Conservation (phyloP, 2,797 vertebrate species). For the Oreochromis grahami region DNA sequence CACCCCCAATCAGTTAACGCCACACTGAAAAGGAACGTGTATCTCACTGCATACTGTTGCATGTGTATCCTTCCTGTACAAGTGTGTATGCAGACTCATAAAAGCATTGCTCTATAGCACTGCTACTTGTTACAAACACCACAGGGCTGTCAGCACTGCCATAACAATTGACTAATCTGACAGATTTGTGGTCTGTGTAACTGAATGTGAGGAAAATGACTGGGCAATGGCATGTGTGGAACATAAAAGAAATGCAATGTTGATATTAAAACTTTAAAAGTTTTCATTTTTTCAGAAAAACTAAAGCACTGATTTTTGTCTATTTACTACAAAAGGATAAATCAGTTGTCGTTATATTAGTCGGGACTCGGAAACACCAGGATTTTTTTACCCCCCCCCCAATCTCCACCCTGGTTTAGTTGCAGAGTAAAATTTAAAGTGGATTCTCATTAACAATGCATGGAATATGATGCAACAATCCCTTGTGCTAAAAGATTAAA, state of each 20-base stretch:
- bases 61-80: neutral
- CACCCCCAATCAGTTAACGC: neutral
- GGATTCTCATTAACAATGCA: neutral
- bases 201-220: neutral
- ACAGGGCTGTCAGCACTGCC: neutral
- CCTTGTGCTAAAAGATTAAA: conserved; percentile 9
- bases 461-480: neutral
- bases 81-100: neutral
- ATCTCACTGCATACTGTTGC: neutral
- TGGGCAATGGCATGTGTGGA: neutral
- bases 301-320: neutral
- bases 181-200: neutral
- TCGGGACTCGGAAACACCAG: neutral
- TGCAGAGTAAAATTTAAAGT: neutral
- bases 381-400: neutral
- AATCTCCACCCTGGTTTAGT: neutral
- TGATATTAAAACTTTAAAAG: neutral
- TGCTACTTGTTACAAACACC: neutral
- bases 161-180: neutral
- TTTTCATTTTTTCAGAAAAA: neutral
- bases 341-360: neutral
- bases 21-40: neutral
- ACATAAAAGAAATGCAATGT: neutral
- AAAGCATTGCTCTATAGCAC: neutral
- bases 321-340: neutral